phyloP scores from a whole-genome alignment of 2,888 invertebrate genomes.

The Candidula unifasciata region DNA sequence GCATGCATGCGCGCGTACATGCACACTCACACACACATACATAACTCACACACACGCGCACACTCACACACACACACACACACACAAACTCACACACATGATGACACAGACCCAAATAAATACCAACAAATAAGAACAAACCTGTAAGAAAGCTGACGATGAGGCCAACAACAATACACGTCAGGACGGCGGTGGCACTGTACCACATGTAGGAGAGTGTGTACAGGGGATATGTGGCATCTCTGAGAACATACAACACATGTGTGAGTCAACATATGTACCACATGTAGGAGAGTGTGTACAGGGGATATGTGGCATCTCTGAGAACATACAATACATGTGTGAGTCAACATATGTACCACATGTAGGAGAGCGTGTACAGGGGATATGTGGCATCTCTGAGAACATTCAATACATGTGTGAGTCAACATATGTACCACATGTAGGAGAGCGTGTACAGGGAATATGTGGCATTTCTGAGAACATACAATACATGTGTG shows the following conservation, averaged over 20 bases:
- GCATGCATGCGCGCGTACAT: no score
- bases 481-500: no score
- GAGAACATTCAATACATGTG: no score
- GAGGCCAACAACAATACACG: slow-evolving; percentile 86
- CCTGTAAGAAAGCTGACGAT: slow-evolving; percentile 82
- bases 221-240: slow-evolving; percentile 79
- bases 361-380: no score
- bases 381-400: no score
- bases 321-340: background rate
- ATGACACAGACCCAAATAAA: background rate
- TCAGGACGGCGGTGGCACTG: slow-evolving; percentile 87
- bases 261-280: slow-evolving; percentile 87
- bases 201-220: slow-evolving; percentile 92
- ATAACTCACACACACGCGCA: no score
- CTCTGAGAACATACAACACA: background rate
- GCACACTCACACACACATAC: no score
- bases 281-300: slow-evolving; percentile 90
- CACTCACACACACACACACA: no score
- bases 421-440: no score
- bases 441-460: no score
- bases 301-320: slow-evolving; percentile 77
- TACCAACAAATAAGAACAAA: slow-evolving; percentile 40
- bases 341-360: slow-evolving; percentile 86
- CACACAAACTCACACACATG: background rate
- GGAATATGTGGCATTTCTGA: no score